phyloP scores from a whole-genome alignment of 2,888 invertebrate genomes.

The Nezara viridula region DNA sequence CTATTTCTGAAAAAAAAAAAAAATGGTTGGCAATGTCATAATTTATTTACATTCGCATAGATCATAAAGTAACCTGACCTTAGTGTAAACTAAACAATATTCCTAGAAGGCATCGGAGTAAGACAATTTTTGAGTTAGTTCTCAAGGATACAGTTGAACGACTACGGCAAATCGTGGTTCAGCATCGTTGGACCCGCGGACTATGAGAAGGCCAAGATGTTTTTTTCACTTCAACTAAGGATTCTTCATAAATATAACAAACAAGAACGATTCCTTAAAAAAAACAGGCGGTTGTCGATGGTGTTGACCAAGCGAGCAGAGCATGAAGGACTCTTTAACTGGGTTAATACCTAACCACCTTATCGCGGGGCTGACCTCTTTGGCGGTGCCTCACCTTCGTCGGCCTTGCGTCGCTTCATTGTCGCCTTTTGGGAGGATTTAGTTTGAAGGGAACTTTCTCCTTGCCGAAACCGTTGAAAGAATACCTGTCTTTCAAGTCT shows the following conservation, averaged over 20 bases:
- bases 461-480: neutral
- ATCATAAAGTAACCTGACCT: too few relatives aligned
- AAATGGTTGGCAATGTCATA: too few relatives aligned
- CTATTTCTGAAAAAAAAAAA: too few relatives aligned
- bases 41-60: too few relatives aligned
- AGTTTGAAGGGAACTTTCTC: neutral
- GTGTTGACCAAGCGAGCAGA: slow-evolving; percentile 22
- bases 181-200: neutral
- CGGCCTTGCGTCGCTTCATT: neutral
- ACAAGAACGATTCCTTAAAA: neutral
- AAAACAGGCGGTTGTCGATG: slow-evolving; percentile 30
- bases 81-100: too few relatives aligned
- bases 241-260: slow-evolving; percentile 31
- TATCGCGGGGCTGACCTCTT: neutral
- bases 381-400: neutral
- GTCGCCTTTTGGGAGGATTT: neutral
- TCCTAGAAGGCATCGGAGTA: too few relatives aligned
- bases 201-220: neutral
- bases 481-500: neutral
- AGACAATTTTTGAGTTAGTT: neutral
- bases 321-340: slow-evolving; percentile 45
- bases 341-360: slow-evolving; percentile 36
- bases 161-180: neutral
- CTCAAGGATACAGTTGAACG: neutral
- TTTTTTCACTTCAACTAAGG: neutral